phyloP scores from a whole-genome alignment of 1,140 invertebrate species.

The Drosophila athabasca region DNA sequence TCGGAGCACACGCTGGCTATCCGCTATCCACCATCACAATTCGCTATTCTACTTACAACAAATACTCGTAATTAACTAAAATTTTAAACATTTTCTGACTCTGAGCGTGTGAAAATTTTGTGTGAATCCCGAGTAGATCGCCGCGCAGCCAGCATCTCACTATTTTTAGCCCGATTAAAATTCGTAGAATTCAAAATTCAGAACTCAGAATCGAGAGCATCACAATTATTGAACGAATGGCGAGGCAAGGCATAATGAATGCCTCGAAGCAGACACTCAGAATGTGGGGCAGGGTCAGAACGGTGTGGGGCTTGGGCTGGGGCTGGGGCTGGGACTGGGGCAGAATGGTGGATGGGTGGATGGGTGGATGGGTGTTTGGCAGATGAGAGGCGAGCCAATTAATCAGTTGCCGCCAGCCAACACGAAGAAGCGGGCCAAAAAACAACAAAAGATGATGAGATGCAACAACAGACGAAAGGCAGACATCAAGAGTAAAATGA shows the following conservation, averaged over 20 bases:
- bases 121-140: not conserved
- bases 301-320: not conserved
- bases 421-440: constrained; percentile 1
- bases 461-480: constrained; percentile 32
- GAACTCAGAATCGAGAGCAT: no score
- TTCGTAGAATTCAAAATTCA: no score
- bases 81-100: not conserved
- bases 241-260: not conserved
- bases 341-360: no score
- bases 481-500: constrained; percentile 29
- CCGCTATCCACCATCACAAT: no score
- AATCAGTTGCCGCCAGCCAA: constrained; percentile 49
- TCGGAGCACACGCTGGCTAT: no score
- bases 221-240: constrained; percentile 17
- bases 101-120: no score
- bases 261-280: not conserved
- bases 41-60: no score
- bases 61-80: no score
- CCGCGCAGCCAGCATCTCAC: not conserved
- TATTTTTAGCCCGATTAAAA: constrained; percentile 26
- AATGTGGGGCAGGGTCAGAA: constrained; percentile 31
- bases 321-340: not conserved
- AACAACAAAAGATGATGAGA: constrained; percentile 21
- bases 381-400: constrained; percentile 28
- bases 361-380: no score